Conservation (phyloP, 2,888 invertebrate species). For the Diogma glabrata region DNA sequence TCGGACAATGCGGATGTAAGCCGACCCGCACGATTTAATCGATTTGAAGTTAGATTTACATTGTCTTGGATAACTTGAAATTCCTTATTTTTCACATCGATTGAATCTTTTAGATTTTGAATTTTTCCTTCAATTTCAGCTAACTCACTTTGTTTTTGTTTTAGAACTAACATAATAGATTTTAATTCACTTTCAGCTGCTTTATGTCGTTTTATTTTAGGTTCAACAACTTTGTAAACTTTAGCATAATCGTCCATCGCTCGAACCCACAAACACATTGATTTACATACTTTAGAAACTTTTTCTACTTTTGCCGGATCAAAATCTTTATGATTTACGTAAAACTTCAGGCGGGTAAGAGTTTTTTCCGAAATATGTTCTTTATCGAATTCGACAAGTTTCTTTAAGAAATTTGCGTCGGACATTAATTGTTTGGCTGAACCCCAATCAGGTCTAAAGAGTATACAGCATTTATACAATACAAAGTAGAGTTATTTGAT, state of each 20-base stretch:
- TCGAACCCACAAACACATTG: slow-evolving; percentile 86
- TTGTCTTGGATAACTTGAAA: slow-evolving; percentile 61
- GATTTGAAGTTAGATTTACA: slow-evolving; percentile 64
- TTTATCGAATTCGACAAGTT: slow-evolving; percentile 73
- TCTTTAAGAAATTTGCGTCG: slow-evolving; percentile 72
- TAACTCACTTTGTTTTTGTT: slow-evolving; percentile 69
- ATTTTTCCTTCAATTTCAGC: slow-evolving; percentile 67
- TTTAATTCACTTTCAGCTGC: slow-evolving; percentile 66
- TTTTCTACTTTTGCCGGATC: slow-evolving; percentile 72
- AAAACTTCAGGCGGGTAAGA: slow-evolving; percentile 67
- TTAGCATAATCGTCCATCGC: slow-evolving; percentile 84
- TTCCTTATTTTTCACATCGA: slow-evolving; percentile 60
- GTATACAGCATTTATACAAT: background rate
- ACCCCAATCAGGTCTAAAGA: slow-evolving; percentile 69
- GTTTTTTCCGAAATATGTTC: slow-evolving; percentile 69
- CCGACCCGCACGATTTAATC: slow-evolving; percentile 70
- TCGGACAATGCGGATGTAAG: slow-evolving; percentile 78
- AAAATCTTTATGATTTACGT: slow-evolving; percentile 78
- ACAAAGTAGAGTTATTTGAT: slow-evolving; percentile 4
- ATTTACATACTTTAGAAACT: slow-evolving; percentile 78
- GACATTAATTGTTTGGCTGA: slow-evolving; percentile 68
- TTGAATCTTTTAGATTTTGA: slow-evolving; percentile 40
- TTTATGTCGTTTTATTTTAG: slow-evolving; percentile 67
- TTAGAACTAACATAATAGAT: slow-evolving; percentile 60
- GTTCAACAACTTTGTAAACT: slow-evolving; percentile 77